Evolutionary conservation across 2,888 invertebrate genomes (phyloP).

Genomic region (Euplexia lucipara): DNA sequence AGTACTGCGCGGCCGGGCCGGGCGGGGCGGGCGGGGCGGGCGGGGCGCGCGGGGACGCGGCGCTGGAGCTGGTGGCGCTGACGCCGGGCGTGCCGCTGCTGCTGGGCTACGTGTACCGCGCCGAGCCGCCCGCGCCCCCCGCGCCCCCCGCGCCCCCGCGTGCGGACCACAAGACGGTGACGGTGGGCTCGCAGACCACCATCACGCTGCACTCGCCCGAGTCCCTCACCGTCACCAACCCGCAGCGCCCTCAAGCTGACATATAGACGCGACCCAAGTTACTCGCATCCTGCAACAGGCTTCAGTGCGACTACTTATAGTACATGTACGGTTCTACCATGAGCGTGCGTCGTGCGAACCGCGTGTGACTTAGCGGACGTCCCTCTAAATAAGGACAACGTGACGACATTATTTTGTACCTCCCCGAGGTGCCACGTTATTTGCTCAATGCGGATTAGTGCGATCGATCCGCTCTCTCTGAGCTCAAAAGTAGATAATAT

Average conservation of each 20-base stretch:
- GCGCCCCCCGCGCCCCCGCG: slow-evolving; percentile 45
- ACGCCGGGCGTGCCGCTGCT: slow-evolving; percentile 84
- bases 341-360: neutral
- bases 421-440: slow-evolving; percentile 53
- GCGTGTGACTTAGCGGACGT: slow-evolving; percentile 10
- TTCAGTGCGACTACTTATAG: slow-evolving; percentile 1
- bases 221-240: slow-evolving; percentile 75
- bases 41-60: slow-evolving; percentile 40
- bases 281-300: neutral
- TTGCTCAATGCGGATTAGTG: slow-evolving; percentile 74
- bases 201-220: slow-evolving; percentile 86
- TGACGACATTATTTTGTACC: slow-evolving; percentile 26
- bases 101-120: slow-evolving; percentile 84
- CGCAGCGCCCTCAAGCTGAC: slow-evolving; percentile 63
- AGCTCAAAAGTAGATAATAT: slow-evolving; percentile 69
- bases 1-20: slow-evolving; percentile 71
- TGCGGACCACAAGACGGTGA: slow-evolving; percentile 66
- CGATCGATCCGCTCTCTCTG: slow-evolving; percentile 61
- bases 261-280: slow-evolving; percentile 51
- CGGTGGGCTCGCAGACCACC: slow-evolving; percentile 85
- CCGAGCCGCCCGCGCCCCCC: slow-evolving; percentile 51
- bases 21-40: slow-evolving; percentile 81
- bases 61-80: slow-evolving; percentile 82
- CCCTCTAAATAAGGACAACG: slow-evolving; percentile 18
- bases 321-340: slow-evolving; percentile 8